Evolutionary conservation across 1,140 invertebrate species (phyloP).

Genomic region (Helicoverpa armigera): DNA sequence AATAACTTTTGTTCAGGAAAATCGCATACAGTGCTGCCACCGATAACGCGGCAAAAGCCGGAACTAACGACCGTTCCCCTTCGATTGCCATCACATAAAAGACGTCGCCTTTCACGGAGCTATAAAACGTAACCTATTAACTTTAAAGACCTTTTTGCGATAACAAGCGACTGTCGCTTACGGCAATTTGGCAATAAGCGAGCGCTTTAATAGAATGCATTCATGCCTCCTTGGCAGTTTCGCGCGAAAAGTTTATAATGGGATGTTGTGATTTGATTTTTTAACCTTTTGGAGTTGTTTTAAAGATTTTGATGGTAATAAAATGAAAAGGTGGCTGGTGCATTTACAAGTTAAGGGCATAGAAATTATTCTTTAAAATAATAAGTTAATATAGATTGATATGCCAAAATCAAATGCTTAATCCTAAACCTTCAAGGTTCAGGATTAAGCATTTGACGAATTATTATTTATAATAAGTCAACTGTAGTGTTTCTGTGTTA

Average conservation of each 20-base stretch:
- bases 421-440: no score
- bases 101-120: conserved; percentile 52
- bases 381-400: no score
- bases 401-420: no score
- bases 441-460: no score
- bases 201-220: conserved; percentile 50
- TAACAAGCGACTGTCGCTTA: conserved; percentile 56
- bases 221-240: conserved; percentile 30
- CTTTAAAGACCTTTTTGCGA: conserved; percentile 63
- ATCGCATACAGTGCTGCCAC: conserved; percentile 53
- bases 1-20: background rate
- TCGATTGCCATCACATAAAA: conserved; percentile 57
- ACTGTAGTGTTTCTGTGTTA: no score
- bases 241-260: conserved; percentile 43
- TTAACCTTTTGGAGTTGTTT: no score
- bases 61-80: conserved; percentile 68
- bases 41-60: conserved; percentile 61
- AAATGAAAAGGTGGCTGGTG: background rate
- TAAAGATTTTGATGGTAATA: no score
- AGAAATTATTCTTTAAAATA: no score
- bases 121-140: conserved; percentile 65
- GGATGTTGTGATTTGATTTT: background rate
- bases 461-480: no score
- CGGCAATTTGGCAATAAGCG: conserved; percentile 55
- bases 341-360: no score